A percentile compares a stretch with the other conserved stretches of the same genome.
phyloP scores from a whole-genome alignment of 2,888 invertebrate species.

The Napeogenes sylphis region DNA sequence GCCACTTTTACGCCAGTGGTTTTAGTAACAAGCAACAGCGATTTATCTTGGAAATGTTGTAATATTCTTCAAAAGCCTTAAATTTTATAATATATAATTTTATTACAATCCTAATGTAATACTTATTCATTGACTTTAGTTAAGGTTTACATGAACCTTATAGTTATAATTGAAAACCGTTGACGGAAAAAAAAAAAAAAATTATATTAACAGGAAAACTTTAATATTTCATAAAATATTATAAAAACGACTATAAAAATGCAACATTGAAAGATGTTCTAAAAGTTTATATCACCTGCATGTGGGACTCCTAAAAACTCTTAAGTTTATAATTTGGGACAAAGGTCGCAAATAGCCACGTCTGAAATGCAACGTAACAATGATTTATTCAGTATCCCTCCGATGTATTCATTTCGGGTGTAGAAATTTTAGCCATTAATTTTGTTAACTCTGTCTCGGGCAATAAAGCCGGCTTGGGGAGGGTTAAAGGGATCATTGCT shows the following conservation, averaged over 20 bases:
- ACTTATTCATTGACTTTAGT: too few relatives aligned
- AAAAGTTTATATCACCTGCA: too few relatives aligned
- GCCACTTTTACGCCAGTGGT: conserved; percentile 40
- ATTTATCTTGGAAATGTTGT: conserved; percentile 7
- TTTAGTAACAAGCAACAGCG: conserved; percentile 34
- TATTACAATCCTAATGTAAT: too few relatives aligned
- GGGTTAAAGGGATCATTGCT: conserved; percentile 51
- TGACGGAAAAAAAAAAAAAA: too few relatives aligned
- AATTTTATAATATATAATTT: too few relatives aligned
- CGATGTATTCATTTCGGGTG: conserved; percentile 76
- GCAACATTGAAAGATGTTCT: too few relatives aligned
- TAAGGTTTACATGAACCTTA: too few relatives aligned
- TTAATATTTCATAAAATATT: too few relatives aligned
- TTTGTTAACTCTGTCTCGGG: conserved; percentile 73
- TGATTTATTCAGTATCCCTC: conserved; percentile 72
- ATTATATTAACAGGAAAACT: too few relatives aligned
- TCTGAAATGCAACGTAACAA: conserved; percentile 71
- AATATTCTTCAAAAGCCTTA: too few relatives aligned
- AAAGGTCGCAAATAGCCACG: conserved; percentile 38
- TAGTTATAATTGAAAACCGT: too few relatives aligned
- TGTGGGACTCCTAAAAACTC: conserved; percentile 2
- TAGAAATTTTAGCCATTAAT: conserved; percentile 78
- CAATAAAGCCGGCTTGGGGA: conserved; percentile 65
- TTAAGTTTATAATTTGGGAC: conserved; percentile 30
- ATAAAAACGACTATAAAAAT: too few relatives aligned